These are phyloP conservation scores for Neodiprion lecontei DNA, from an alignment of 1,140 invertebrate species.

Conservation along the genomic window DNA sequence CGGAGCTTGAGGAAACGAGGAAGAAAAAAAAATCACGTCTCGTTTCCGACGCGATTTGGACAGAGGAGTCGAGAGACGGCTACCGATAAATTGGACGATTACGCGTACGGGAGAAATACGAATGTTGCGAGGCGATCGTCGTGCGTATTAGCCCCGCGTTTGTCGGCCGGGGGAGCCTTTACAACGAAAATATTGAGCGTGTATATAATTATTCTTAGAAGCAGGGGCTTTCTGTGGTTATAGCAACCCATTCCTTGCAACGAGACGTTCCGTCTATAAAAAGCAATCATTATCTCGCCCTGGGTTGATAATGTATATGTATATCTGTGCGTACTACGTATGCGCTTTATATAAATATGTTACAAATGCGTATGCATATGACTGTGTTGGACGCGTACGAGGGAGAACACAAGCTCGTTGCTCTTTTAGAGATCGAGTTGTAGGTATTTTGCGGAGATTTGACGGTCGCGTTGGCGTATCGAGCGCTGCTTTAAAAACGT, in stretches of 20 bases:
- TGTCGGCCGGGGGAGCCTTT: neutral
- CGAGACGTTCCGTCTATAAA: constrained; percentile 20
- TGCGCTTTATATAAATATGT: constrained; percentile 15
- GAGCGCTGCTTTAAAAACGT: too few species aligned
- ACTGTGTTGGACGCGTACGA: neutral
- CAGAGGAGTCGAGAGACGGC: too few species aligned
- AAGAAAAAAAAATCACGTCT: too few species aligned
- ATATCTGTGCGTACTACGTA: neutral
- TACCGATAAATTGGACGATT: too few species aligned
- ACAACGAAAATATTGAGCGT: neutral
- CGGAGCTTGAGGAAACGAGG: too few species aligned
- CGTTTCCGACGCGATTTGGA: too few species aligned
- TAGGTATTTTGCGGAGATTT: neutral
- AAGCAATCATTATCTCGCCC: constrained; percentile 23
- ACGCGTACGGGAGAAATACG: too few species aligned
- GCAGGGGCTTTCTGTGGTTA: neutral
- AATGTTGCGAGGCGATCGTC: neutral
- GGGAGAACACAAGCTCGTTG: neutral
- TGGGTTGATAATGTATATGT: constrained; percentile 3
- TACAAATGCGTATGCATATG: neutral
- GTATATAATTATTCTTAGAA: constrained; percentile 2
- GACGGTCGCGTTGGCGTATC: neutral
- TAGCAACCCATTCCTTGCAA: neutral
- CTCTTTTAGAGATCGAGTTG: too few species aligned
- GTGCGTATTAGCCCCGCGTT: neutral